Percentiles rank a stretch among this genome's conserved stretches.
phyloP scores from a whole-genome alignment of 2,113 vertebrate species.

The Cynocephalus volans region DNA sequence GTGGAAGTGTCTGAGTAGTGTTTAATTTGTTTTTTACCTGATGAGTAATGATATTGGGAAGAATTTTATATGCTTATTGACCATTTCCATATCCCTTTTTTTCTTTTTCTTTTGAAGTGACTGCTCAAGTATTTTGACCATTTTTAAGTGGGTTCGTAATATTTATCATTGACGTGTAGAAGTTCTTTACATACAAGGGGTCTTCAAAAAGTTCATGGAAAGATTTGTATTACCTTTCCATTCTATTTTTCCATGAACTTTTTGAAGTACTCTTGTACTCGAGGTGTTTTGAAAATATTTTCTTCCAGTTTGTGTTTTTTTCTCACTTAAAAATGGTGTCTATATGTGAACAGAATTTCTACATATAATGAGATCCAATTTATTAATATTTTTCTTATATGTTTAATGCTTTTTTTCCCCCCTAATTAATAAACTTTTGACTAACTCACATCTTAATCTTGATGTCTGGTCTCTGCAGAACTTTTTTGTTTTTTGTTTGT shows the following conservation, averaged over 20 bases:
- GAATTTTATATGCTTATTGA: neutral
- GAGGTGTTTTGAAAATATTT: neutral
- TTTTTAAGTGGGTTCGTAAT: neutral
- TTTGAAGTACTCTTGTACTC: neutral
- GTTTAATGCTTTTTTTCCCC: neutral
- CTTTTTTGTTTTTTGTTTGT: too few species aligned
- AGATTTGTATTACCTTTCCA: too few species aligned
- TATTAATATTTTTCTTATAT: neutral
- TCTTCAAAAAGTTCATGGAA: too few species aligned
- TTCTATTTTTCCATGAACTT: too few species aligned
- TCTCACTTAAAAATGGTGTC: neutral
- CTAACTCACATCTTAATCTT: neutral
- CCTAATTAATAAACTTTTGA: neutral
- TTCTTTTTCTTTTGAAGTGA: neutral
- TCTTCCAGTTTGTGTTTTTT: neutral
- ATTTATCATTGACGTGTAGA: neutral
- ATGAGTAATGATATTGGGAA: neutral
- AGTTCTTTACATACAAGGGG: neutral
- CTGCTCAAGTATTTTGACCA: neutral
- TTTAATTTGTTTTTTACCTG: neutral
- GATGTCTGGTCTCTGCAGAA: neutral
- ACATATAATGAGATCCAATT: neutral
- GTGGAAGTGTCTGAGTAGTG: neutral
- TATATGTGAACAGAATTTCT: neutral
- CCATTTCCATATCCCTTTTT: neutral